Evolutionary conservation across 1,140 invertebrate species (phyloP).

Genomic region (Chymomyza costata): DNA sequence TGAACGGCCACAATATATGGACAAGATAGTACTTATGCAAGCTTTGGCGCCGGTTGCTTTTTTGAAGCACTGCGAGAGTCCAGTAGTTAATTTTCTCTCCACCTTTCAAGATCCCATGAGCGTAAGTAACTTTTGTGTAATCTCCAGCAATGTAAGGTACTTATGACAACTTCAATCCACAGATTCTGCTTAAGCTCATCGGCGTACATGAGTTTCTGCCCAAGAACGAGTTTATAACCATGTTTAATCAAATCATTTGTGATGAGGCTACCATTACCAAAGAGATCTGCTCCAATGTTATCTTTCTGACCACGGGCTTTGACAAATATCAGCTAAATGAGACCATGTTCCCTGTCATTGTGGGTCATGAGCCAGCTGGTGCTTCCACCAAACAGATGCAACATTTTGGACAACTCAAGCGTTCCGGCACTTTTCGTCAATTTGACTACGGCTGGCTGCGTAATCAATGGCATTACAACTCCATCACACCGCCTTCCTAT

Average conservation of each 20-base stretch:
- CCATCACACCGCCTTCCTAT: constrained; percentile 79
- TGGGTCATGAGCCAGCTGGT: constrained; percentile 86
- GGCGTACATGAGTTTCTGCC: constrained; percentile 79
- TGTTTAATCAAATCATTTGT: constrained; percentile 75
- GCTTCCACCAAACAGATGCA: constrained; percentile 85
- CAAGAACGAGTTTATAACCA: constrained; percentile 72
- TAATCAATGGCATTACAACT: constrained; percentile 76
- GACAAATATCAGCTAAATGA: constrained; percentile 77
- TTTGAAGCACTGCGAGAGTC: constrained; percentile 70
- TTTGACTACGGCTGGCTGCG: constrained; percentile 76
- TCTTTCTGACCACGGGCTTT: constrained; percentile 79
- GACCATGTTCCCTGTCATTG: constrained; percentile 83
- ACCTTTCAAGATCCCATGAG: constrained; percentile 57
- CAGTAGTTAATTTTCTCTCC: constrained; percentile 62
- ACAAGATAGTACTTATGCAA: constrained; percentile 79
- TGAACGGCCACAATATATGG: constrained; percentile 81
- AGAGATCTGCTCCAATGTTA: constrained; percentile 77
- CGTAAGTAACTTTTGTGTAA: constrained; percentile 42
- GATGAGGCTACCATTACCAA: constrained; percentile 74
- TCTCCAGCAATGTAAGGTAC: not conserved
- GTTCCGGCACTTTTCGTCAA: constrained; percentile 75
- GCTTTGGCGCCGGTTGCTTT: constrained; percentile 80
- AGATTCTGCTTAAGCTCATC: constrained; percentile 71
- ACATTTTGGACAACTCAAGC: constrained; percentile 81
- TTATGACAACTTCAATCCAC: not conserved